Conservation (phyloP, 2,888 invertebrate genomes). For the Andrena haemorrhoa region DNA sequence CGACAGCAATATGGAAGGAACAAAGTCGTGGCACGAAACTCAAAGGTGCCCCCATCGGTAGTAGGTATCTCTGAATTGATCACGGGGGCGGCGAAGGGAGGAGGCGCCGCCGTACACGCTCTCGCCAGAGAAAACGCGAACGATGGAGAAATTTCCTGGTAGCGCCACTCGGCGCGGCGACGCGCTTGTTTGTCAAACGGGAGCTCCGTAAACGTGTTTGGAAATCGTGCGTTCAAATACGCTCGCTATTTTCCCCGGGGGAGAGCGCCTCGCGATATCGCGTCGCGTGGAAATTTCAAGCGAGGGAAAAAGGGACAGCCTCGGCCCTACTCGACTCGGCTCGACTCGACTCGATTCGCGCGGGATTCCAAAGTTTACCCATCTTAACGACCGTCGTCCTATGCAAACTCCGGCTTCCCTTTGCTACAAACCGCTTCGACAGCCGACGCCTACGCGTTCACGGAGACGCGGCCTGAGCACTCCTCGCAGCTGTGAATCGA, state of each 20-base stretch:
- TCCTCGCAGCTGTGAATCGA: slow-evolving; percentile 7
- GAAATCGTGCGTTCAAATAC: slow-evolving; percentile 43
- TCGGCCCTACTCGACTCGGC: slow-evolving; percentile 2
- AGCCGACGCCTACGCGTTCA: not conserved
- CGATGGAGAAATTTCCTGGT: slow-evolving; percentile 3
- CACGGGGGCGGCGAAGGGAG: too few species aligned
- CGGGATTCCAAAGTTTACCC: slow-evolving; percentile 63
- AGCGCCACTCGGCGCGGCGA: slow-evolving; percentile 9
- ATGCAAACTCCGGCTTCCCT: slow-evolving; percentile 62
- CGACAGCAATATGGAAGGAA: too few species aligned
- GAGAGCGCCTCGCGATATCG: slow-evolving; percentile 16
- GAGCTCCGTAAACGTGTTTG: slow-evolving; percentile 33
- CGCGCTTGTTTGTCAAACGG: slow-evolving; percentile 17
- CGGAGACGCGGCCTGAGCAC: not conserved
- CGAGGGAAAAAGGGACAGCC: slow-evolving; percentile 36
- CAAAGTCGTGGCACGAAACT: too few species aligned
- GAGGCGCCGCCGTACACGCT: too few species aligned
- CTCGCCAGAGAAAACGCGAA: slow-evolving; percentile 5
- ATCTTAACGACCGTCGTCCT: slow-evolving; percentile 70
- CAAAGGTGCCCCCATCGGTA: too few species aligned
- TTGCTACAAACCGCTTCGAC: slow-evolving; percentile 15
- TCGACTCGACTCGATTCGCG: slow-evolving; percentile 33
- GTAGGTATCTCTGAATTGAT: too few species aligned
- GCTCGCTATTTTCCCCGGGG: slow-evolving; percentile 24
- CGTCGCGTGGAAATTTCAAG: slow-evolving; percentile 33